Base-by-base conservation (phyloP, 92 coral and sea anemone species). In the Bergia puertoricense region DNA sequence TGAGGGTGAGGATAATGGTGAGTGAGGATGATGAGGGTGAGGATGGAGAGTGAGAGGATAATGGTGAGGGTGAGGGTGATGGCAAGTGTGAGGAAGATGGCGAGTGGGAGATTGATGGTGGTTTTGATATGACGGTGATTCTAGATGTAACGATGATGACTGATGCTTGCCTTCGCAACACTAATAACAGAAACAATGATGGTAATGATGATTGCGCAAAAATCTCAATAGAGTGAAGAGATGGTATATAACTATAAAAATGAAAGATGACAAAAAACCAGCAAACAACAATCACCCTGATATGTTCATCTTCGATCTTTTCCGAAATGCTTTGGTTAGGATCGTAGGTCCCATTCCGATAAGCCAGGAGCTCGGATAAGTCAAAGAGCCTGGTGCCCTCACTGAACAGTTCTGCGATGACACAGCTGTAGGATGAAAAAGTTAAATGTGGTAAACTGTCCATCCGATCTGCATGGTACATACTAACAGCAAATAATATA, bases 321-420 rank as follows among this genome's bases (percentile, higher is more conserved):
- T 91, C 90, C 43, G 91, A 90, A 82, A 97, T 76, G n/a, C 90
- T 90, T 2, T 86, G 90, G n/a, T 80, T 86, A 14, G 98, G 98
- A 78, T 95, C 89, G 88, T 91, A 95, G 41, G 92, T 95, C 1
- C 98, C 98, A 89, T 94, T 97, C 71, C 97, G 96, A 82, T 97
- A 97, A 0, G 98, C 96, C 23, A 97, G 92, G 23, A 97, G 91
- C 89, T 95, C 96, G 37, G 99, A 97, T 14, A 97, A 91, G 85
- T 97, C 98, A 94, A 97, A 97, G 92, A 97, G 90, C 73, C 95
- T 92, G 76, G 85, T 91, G 1, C 99, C 99, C 71, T 97, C 99
- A 84, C 93, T 97, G 79, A 97, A 95, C 76, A 97, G 88, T 66
- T 97, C 99, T 16, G 99, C 99, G 56, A 97, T 91, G 0, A 97